Conservation (phyloP, 2,797 vertebrate species). For the Nothura maculosa region DNA sequence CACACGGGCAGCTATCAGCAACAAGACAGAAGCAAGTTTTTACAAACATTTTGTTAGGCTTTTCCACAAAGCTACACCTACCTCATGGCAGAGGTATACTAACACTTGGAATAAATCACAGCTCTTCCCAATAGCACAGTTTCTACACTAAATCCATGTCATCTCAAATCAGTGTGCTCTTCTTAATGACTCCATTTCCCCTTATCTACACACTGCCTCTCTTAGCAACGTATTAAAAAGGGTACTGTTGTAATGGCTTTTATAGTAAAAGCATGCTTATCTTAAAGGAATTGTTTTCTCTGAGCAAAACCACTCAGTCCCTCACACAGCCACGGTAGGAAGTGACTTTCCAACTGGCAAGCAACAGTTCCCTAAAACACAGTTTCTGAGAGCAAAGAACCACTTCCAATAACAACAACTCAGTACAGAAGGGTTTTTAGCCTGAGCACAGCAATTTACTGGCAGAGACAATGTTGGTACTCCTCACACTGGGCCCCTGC, state of each 20-base stretch:
- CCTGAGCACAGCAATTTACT: accelerated
- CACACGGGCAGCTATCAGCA: neutral
- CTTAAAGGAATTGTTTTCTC: neutral
- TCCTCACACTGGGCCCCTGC: neutral
- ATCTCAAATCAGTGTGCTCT: neutral
- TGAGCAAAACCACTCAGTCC: neutral
- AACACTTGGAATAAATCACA: accelerated
- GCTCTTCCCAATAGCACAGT: neutral
- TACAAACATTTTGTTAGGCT: accelerated
- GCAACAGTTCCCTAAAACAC: neutral
- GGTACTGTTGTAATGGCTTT: neutral
- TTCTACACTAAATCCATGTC: neutral
- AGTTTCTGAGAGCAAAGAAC: neutral
- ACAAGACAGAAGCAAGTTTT: accelerated
- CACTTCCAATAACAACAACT: neutral
- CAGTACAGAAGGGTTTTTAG: accelerated
- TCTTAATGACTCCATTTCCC: neutral
- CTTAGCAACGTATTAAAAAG: neutral
- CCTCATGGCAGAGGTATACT: neutral
- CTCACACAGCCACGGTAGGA: neutral
- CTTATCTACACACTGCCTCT: neutral
- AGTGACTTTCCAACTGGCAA: neutral
- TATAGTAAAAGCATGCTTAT: neutral
- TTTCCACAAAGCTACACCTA: neutral
- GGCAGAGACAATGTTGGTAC: neutral